A percentile compares a stretch with the other conserved stretches of the same genome.
Evolutionary conservation across 1,140 invertebrate genomes (phyloP).

Genomic region (Agrypnia vestita): DNA sequence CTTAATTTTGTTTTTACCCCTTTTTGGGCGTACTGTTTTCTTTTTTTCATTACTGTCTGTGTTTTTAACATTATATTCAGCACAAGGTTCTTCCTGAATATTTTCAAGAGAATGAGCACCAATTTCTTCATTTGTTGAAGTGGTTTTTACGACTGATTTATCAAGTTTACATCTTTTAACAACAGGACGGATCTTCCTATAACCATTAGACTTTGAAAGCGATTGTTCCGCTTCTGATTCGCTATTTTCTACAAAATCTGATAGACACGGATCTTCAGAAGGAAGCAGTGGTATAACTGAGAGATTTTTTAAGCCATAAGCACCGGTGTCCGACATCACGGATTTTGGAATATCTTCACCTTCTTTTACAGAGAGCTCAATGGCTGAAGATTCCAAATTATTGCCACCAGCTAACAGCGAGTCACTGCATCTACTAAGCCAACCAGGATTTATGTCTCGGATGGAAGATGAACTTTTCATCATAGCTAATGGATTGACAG

Average conservation of each 20-base stretch:
- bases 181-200: constrained; percentile 64
- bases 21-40: constrained; percentile 9
- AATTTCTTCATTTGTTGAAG: neutral
- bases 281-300: constrained; percentile 51
- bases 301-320: constrained; percentile 69
- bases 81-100: constrained; percentile 3
- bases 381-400: neutral
- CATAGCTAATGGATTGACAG: constrained; percentile 51
- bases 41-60: neutral
- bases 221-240: constrained; percentile 76
- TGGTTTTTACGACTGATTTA: constrained; percentile 1
- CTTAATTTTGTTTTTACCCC: constrained; percentile 2
- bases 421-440: constrained; percentile 71
- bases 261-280: constrained; percentile 64
- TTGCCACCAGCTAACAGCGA: neutral
- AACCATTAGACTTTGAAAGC: constrained; percentile 65
- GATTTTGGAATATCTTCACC: neutral
- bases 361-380: neutral
- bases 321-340: neutral
- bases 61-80: neutral
- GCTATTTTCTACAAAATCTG: constrained; percentile 79
- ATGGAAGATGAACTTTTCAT: constrained; percentile 44
- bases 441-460: constrained; percentile 72
- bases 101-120: neutral
- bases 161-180: constrained; percentile 69